These are phyloP conservation scores for Spisula solida DNA, from an alignment of 2,888 invertebrate genomes.

Conservation along the genomic window DNA sequence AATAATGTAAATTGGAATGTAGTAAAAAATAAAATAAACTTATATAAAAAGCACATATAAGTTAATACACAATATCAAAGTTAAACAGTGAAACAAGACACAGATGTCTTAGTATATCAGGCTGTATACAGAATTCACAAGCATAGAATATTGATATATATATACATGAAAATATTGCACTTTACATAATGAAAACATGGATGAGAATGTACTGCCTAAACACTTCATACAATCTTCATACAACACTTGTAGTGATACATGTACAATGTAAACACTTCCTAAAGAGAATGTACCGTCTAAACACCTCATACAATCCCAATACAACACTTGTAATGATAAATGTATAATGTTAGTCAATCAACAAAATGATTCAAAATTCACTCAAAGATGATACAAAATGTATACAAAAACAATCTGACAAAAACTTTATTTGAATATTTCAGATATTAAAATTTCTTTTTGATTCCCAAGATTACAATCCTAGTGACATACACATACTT, in stretches of 20 bases:
- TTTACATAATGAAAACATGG: neutral
- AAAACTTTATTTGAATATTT: too few species aligned
- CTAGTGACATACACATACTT: too few species aligned
- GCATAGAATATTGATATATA: conserved; percentile 28
- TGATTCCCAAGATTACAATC: too few species aligned
- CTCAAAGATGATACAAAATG: neutral
- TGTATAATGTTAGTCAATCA: neutral
- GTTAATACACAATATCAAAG: conserved; percentile 58
- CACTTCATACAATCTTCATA: conserved; percentile 1
- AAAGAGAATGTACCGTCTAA: neutral
- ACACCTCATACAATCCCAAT: neutral
- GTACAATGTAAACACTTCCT: too few species aligned
- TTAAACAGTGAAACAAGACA: conserved; percentile 40
- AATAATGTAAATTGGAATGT: conserved; percentile 56
- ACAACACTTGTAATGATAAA: too few species aligned
- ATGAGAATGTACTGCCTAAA: neutral
- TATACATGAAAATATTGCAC: conserved; percentile 35
- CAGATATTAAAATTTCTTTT: too few species aligned
- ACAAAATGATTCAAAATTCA: neutral
- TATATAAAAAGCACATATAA: conserved; percentile 60
- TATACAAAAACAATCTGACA: neutral
- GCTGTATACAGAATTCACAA: conserved; percentile 24
- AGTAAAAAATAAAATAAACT: conserved; percentile 59
- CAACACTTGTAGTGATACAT: too few species aligned
- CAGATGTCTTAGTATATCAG: conserved; percentile 13